A percentile compares a stretch with the other conserved stretches of the same genome.
phyloP scores from a whole-genome alignment of 2,888 invertebrate genomes.

The Blastobasis lacticolella region DNA sequence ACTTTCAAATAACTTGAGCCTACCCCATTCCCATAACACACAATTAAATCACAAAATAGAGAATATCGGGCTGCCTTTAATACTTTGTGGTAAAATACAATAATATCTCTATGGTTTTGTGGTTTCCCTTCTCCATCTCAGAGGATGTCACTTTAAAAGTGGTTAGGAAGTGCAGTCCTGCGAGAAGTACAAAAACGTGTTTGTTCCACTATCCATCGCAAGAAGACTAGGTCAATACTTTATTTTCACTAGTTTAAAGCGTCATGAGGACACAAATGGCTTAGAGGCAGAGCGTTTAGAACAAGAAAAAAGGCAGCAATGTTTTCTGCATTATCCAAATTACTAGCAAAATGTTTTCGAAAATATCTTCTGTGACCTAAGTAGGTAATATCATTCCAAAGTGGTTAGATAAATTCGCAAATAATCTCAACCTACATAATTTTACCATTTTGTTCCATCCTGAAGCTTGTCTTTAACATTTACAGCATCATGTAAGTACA shows the following conservation, averaged over 20 bases:
- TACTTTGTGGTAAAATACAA: too few species aligned
- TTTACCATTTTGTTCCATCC: too few species aligned
- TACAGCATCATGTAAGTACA: too few species aligned
- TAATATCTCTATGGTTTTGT: neutral
- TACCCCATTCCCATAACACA: too few species aligned
- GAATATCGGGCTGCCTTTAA: too few species aligned
- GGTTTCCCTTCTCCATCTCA: neutral
- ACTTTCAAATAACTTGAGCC: too few species aligned
- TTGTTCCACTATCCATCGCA: conserved; percentile 5
- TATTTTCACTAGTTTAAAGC: neutral
- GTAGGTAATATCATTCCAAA: too few species aligned
- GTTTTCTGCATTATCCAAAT: neutral
- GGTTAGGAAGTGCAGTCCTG: neutral
- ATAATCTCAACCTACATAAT: too few species aligned
- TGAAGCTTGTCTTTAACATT: too few species aligned
- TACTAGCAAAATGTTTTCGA: too few species aligned
- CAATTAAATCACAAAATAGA: too few species aligned
- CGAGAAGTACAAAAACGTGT: conserved; percentile 12
- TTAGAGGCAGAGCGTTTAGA: neutral
- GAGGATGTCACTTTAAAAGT: neutral
- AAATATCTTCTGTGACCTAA: neutral
- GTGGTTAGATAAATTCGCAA: too few species aligned
- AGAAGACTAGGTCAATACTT: neutral
- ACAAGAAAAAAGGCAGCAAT: neutral
- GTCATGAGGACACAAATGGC: neutral